These are phyloP conservation scores for Laticauda colubrina DNA, from an alignment of 2,113 vertebrate genomes.

Conservation along the genomic window DNA sequence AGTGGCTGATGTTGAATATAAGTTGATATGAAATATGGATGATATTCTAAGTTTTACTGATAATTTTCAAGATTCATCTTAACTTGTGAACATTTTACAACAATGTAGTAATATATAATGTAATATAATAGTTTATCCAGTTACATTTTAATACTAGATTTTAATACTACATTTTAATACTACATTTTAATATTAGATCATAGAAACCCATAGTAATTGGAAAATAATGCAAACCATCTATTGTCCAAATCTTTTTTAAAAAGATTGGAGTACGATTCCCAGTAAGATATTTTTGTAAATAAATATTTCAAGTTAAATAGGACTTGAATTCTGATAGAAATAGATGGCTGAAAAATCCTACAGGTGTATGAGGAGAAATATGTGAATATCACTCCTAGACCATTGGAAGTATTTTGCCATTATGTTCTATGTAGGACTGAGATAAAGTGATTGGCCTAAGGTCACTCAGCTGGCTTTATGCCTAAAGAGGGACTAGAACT, in stretches of 20 bases:
- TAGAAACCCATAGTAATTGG: too few species aligned
- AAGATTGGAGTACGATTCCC: not conserved
- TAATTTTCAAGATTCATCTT: too few species aligned
- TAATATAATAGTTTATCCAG: too few species aligned
- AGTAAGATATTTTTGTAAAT: not conserved
- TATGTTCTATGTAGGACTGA: not conserved
- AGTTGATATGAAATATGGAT: too few species aligned
- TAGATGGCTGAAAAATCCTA: not conserved
- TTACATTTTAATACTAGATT: too few species aligned
- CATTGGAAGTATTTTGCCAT: not conserved
- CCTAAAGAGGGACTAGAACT: not conserved
- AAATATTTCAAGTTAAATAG: not conserved
- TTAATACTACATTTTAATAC: too few species aligned
- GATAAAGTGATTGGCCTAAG: not conserved
- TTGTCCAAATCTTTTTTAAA: not conserved
- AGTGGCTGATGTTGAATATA: too few species aligned
- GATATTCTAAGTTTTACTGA: too few species aligned
- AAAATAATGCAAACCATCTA: not conserved
- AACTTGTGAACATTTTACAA: too few species aligned
- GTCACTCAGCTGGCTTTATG: not conserved
- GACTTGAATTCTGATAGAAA: not conserved
- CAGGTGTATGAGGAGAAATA: not conserved
- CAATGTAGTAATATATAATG: too few species aligned
- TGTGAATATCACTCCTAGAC: not conserved
- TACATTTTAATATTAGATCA: too few species aligned